phyloP scores from a whole-genome alignment of 2,888 invertebrate genomes.

The Callyntrura guangdongensis region DNA sequence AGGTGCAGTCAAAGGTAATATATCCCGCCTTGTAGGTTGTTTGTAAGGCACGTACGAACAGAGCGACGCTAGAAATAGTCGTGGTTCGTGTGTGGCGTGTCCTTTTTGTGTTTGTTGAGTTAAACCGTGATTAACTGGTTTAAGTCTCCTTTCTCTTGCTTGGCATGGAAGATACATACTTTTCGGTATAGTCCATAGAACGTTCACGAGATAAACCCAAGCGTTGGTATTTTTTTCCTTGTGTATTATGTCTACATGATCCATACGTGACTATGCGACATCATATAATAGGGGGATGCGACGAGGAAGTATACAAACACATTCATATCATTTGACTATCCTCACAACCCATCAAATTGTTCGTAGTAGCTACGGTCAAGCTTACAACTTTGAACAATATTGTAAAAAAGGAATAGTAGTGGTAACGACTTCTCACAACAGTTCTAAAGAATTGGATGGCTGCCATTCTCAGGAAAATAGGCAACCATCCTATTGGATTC shows the following conservation, averaged over 20 bases:
- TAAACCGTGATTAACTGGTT: constrained; percentile 77
- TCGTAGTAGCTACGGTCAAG: constrained; percentile 56
- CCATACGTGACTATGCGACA: constrained; percentile 40
- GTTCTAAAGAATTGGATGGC: constrained; percentile 75
- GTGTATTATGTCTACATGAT: not conserved
- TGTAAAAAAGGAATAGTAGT: constrained; percentile 53
- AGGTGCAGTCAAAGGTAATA: constrained; percentile 30
- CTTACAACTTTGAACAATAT: constrained; percentile 61
- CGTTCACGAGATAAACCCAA: not conserved
- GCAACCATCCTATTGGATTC: constrained; percentile 70
- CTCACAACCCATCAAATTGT: constrained; percentile 62
- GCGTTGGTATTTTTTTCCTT: not conserved
- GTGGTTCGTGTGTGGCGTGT: constrained; percentile 64
- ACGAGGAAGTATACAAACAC: not conserved
- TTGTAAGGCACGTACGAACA: constrained; percentile 54
- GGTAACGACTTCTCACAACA: constrained; percentile 70
- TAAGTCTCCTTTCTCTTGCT: constrained; percentile 15
- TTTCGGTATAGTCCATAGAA: not conserved
- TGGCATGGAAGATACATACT: constrained; percentile 22
- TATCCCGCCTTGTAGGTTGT: constrained; percentile 19
- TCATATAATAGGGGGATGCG: constrained; percentile 3
- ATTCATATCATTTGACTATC: constrained; percentile 41
- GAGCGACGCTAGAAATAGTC: constrained; percentile 11
- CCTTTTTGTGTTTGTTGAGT: constrained; percentile 64
- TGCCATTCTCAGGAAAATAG: constrained; percentile 76